Conservation (phyloP, 2,888 invertebrate genomes). For the Spisula subtruncata region DNA sequence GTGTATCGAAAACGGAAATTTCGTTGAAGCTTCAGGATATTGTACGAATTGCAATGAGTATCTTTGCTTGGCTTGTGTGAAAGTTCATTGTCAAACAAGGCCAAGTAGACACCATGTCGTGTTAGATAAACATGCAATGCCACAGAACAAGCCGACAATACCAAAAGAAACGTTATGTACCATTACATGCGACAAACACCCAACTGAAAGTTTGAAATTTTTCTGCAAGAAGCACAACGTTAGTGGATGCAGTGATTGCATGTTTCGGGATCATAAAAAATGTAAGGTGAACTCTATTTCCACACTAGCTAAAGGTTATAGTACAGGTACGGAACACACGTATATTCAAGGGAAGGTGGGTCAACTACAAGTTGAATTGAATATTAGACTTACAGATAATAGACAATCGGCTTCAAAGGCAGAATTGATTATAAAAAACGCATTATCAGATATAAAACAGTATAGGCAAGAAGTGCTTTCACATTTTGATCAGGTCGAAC, state of each 20-base stretch:
- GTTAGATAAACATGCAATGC: background rate
- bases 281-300: background rate
- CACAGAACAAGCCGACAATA: background rate
- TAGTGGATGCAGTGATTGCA: background rate
- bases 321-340: background rate
- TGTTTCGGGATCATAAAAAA: background rate
- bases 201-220: background rate
- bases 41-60: conserved; percentile 9
- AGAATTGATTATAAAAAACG: background rate
- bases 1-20: background rate
- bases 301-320: background rate
- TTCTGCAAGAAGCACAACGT: background rate
- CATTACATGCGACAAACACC: background rate
- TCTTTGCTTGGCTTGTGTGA: background rate
- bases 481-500: background rate
- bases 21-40: background rate
- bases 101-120: conserved; percentile 4
- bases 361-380: background rate
- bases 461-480: background rate
- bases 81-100: background rate
- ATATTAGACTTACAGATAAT: background rate
- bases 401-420: background rate
- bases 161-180: background rate
- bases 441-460: background rate
- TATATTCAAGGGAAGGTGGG: background rate